Percentiles rank a stretch among this genome's conserved stretches.
Conservation (phyloP, 2,888 invertebrate genomes). For the Muscina levida region DNA sequence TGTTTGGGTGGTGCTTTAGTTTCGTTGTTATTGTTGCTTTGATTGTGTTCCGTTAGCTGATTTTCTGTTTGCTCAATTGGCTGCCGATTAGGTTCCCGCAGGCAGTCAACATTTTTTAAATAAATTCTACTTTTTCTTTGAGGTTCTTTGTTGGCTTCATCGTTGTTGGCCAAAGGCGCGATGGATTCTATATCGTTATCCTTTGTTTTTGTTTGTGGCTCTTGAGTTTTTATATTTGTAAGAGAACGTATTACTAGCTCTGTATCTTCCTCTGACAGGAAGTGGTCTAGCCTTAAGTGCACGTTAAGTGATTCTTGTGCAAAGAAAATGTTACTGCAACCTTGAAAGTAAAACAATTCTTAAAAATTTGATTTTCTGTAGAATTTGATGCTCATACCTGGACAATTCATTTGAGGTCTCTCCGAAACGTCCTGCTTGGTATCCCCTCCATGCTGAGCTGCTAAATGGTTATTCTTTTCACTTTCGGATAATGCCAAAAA, state of each 20-base stretch:
- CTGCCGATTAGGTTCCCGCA: constrained; percentile 74
- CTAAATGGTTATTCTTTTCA: constrained; percentile 47
- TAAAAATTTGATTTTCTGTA: background rate
- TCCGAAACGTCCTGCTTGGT: constrained; percentile 14
- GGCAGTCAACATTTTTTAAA: constrained; percentile 78
- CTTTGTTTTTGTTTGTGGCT: background rate
- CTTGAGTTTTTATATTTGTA: constrained; percentile 1
- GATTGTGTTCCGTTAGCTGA: constrained; percentile 56
- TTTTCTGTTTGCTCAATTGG: constrained; percentile 65
- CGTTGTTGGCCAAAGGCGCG: background rate
- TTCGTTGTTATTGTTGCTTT: constrained; percentile 30
- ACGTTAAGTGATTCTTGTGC: constrained; percentile 83
- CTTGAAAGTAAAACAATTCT: constrained; percentile 60
- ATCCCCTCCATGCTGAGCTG: constrained; percentile 67
- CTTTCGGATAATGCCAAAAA: constrained; percentile 74
- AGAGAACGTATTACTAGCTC: constrained; percentile 74
- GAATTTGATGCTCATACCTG: constrained; percentile 77
- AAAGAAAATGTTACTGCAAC: constrained; percentile 85
- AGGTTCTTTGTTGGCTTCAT: constrained; percentile 56
- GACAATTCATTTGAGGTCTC: constrained; percentile 82
- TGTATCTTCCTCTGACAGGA: constrained; percentile 83
- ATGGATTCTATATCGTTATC: no score
- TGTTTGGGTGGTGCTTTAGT: constrained; percentile 68
- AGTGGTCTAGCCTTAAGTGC: constrained; percentile 86
- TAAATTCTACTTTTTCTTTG: constrained; percentile 76